A percentile compares a stretch with the other conserved stretches of the same genome.
Conservation (phyloP, 2,888 invertebrate genomes). For the Heliconius sara region DNA sequence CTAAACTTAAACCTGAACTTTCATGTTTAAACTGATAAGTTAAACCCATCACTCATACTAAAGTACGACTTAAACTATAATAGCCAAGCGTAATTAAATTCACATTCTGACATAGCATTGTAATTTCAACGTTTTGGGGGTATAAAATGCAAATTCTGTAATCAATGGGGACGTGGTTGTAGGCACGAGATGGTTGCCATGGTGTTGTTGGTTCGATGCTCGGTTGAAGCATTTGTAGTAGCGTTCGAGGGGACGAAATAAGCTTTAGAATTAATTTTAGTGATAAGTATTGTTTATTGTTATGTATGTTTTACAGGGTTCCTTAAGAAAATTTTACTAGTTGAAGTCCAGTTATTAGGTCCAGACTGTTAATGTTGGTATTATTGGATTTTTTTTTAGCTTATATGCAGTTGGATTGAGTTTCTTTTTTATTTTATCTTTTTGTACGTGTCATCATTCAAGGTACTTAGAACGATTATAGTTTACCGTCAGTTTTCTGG, state of each 20-base stretch:
- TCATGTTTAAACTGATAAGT: slow-evolving; percentile 8
- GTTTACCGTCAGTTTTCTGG: too few species aligned
- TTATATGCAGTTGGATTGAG: too few species aligned
- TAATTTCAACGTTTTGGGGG: slow-evolving; percentile 34
- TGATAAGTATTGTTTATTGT: background rate
- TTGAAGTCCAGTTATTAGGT: too few species aligned
- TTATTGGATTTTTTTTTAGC: too few species aligned
- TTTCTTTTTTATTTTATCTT: too few species aligned
- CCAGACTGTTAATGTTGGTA: too few species aligned
- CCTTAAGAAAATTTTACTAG: too few species aligned
- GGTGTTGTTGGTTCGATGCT: slow-evolving; percentile 50
- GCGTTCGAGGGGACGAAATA: background rate
- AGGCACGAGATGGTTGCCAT: slow-evolving; percentile 49
- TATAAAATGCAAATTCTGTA: slow-evolving; percentile 43
- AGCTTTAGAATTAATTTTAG: background rate
- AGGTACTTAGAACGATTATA: too few species aligned
- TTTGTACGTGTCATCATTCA: too few species aligned
- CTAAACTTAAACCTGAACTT: background rate
- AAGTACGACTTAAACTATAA: slow-evolving; percentile 25
- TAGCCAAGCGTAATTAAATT: slow-evolving; percentile 37
- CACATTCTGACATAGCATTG: slow-evolving; percentile 33
- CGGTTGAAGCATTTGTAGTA: slow-evolving; percentile 21
- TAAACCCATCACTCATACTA: slow-evolving; percentile 15
- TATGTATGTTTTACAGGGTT: background rate
- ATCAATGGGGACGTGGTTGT: slow-evolving; percentile 43